Evolutionary conservation across 2,797 vertebrate species (phyloP).

Genomic region (Epinephelus coioides): DNA sequence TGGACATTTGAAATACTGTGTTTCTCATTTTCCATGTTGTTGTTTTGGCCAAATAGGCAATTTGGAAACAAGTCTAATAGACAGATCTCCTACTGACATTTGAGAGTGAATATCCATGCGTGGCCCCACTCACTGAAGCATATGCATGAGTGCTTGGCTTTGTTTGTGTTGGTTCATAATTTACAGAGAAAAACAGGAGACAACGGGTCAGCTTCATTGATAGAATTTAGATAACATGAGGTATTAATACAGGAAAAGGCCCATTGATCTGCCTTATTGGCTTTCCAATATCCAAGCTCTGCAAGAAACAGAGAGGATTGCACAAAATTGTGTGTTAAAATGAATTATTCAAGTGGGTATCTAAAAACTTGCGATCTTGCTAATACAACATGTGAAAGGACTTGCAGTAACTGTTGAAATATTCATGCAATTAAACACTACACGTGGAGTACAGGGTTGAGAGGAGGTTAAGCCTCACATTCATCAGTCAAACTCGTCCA

Average conservation of each 20-base stretch:
- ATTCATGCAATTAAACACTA: slow-evolving; percentile 75
- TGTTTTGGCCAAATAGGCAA: slow-evolving; percentile 58
- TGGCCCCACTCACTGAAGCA: slow-evolving; percentile 5
- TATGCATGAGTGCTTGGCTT: slow-evolving; percentile 16
- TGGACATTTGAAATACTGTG: slow-evolving; percentile 36
- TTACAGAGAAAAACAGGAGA: slow-evolving; percentile 7
- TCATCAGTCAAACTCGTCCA: slow-evolving; percentile 38
- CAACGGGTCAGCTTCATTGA: slow-evolving; percentile 11
- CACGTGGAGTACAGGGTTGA: slow-evolving; percentile 50
- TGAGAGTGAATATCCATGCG: slow-evolving; percentile 47
- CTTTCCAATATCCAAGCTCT: slow-evolving; percentile 5
- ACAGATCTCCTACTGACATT: slow-evolving; percentile 70
- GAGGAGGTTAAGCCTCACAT: slow-evolving; percentile 48
- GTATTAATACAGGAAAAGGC: slow-evolving; percentile 11
- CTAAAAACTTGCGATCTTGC: slow-evolving; percentile 67
- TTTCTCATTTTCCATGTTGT: slow-evolving; percentile 47
- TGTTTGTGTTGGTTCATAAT: slow-evolving; percentile 16
- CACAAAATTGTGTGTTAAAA: slow-evolving; percentile 42
- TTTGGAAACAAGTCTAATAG: slow-evolving; percentile 51
- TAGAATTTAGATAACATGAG: background rate
- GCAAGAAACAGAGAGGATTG: slow-evolving; percentile 14
- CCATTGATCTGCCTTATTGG: slow-evolving; percentile 8
- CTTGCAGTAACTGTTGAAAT: slow-evolving; percentile 66
- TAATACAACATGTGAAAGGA: slow-evolving; percentile 67
- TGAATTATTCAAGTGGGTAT: slow-evolving; percentile 64